These are phyloP conservation scores for Tinea pellionella DNA, from an alignment of 2,888 invertebrate species.

Conservation along the genomic window DNA sequence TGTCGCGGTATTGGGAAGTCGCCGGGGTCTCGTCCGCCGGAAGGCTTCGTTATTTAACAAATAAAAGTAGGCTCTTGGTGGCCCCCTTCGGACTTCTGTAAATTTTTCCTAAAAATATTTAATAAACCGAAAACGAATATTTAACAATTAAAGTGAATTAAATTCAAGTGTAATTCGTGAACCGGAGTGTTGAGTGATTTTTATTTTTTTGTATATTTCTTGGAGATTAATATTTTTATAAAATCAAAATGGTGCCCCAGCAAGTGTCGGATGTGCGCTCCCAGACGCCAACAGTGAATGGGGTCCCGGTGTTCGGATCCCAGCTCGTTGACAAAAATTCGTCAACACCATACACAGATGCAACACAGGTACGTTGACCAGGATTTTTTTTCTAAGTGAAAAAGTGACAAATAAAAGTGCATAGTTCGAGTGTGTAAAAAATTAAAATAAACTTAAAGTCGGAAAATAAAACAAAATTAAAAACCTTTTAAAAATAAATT, in stretches of 20 bases:
- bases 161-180: conserved; percentile 26
- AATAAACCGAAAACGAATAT: neutral
- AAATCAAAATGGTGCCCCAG: conserved; percentile 79
- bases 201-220: conserved; percentile 19
- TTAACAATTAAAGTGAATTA: conserved; percentile 43
- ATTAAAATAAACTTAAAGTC: neutral
- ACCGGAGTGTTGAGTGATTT: neutral
- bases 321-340: conserved; percentile 91
- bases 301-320: conserved; percentile 86
- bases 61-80: conserved; percentile 22
- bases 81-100: conserved; percentile 50
- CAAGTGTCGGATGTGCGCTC: conserved; percentile 71
- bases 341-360: conserved; percentile 96
- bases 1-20: conserved; percentile 63
- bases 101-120: conserved; percentile 17
- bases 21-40: conserved; percentile 35
- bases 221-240: conserved; percentile 23
- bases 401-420: neutral
- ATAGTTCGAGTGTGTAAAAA: neutral
- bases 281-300: conserved; percentile 72
- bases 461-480: neutral
- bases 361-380: conserved; percentile 87
- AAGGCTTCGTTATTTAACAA: neutral
- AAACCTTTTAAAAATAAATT: neutral
- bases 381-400: neutral